Conservation (phyloP, 2,888 invertebrate genomes). For the Torymus tubicola region DNA sequence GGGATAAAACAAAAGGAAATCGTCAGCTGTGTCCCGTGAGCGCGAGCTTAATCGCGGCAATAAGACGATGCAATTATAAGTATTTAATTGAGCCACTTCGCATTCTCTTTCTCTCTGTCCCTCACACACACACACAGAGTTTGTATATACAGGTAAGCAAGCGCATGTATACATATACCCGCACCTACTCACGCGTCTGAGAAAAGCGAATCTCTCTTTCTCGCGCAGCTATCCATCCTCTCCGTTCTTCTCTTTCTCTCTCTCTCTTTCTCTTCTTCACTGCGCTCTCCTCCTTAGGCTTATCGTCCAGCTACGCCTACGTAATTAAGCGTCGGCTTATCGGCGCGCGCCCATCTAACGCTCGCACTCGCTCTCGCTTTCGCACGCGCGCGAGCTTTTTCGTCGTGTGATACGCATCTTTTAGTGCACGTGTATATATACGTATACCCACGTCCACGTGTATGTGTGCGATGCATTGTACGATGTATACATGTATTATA, state of each 20-base stretch:
- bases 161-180: too few species aligned
- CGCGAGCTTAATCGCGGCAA: constrained; percentile 8
- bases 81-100: constrained; percentile 35
- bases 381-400: neutral
- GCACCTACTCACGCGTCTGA: too few species aligned
- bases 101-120: neutral
- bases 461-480: too few species aligned
- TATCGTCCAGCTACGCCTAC: constrained; percentile 40
- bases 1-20: neutral
- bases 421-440: neutral
- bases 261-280: neutral
- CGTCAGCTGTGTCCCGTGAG: too few species aligned
- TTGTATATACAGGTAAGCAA: too few species aligned
- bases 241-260: neutral
- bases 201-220: too few species aligned
- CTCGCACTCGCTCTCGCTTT: neutral
- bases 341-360: neutral
- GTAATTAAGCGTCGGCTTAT: constrained; percentile 51
- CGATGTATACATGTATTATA: too few species aligned
- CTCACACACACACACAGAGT: too few species aligned
- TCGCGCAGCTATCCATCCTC: too few species aligned
- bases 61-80: constrained; percentile 25
- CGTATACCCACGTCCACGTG: too few species aligned
- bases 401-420: constrained; percentile 24
- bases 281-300: constrained; percentile 9